Conservation (phyloP, 1,140 invertebrate species). For the Venturia canescens region DNA sequence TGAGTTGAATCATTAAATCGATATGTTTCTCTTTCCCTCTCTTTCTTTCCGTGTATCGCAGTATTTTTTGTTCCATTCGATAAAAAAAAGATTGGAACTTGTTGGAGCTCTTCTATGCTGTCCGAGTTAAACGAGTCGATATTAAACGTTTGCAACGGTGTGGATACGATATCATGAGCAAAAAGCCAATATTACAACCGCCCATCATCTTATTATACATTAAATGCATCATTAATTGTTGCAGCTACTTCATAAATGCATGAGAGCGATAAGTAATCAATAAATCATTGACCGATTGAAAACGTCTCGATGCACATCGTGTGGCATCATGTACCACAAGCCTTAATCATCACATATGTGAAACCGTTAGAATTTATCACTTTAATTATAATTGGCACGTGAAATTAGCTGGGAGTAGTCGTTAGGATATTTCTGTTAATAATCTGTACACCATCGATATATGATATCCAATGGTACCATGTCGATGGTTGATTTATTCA, state of each 20-base stretch:
- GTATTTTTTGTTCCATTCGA: background rate
- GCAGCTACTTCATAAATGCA: background rate
- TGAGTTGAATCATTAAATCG: slow-evolving; percentile 42
- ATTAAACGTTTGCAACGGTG: background rate
- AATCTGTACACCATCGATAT: no score
- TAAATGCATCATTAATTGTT: slow-evolving; percentile 31
- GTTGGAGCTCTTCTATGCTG: background rate
- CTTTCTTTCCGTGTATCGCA: background rate
- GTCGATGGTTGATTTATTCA: no score
- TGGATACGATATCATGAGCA: background rate
- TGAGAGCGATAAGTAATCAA: background rate
- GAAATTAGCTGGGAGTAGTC: background rate
- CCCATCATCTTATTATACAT: slow-evolving; percentile 18
- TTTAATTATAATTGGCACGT: background rate
- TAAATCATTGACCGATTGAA: background rate
- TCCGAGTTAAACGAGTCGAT: background rate
- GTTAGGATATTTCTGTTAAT: no score
- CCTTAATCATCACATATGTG: no score
- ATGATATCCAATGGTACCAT: no score
- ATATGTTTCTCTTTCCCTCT: slow-evolving; percentile 25
- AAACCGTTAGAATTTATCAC: background rate
- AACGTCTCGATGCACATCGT: background rate
- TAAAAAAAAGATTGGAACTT: slow-evolving; percentile 7
- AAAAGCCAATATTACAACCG: background rate
- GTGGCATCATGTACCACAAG: background rate